Conservation (phyloP, 37 sponge, comb jelly and placozoan species). For the Dysidea cf. avara region DNA sequence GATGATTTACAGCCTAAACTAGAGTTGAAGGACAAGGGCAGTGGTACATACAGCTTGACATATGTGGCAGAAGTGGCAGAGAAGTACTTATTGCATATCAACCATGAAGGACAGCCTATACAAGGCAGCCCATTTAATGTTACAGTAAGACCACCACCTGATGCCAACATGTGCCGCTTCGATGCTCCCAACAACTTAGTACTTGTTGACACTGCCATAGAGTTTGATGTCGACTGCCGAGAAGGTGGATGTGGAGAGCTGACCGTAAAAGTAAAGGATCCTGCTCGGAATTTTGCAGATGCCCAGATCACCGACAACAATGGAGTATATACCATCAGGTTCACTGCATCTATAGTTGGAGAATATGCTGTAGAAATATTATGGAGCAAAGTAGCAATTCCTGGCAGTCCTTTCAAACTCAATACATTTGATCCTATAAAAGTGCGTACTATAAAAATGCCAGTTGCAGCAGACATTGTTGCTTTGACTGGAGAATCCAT, state of each 20-base stretch:
- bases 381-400: constrained; percentile 73
- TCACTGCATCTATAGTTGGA: constrained; percentile 38
- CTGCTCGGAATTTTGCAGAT: not conserved
- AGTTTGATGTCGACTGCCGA: constrained; percentile 7
- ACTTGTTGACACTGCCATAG: constrained; percentile 16
- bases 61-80: constrained; percentile 68
- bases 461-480: constrained; percentile 52
- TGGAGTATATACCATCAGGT: constrained; percentile 3
- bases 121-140: constrained; percentile 45
- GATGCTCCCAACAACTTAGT: constrained; percentile 57
- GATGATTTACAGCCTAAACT: constrained; percentile 40
- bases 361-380: constrained; percentile 69
- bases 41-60: constrained; percentile 71
- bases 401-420: constrained; percentile 75
- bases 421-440: constrained; percentile 50
- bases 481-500: constrained; percentile 64
- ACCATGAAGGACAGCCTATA: constrained; percentile 50
- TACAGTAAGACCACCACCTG: constrained; percentile 22
- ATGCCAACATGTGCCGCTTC: constrained; percentile 52
- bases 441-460: constrained; percentile 38
- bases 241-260: constrained; percentile 28
- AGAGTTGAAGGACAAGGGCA: constrained; percentile 70
- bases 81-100: constrained; percentile 54
- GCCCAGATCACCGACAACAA: not conserved
- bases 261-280: constrained; percentile 12